Percentiles rank a stretch among this genome's conserved stretches.
These are phyloP conservation scores for Engystomops pustulosus DNA, from an alignment of 2,113 vertebrate species.

Conservation along the genomic window DNA sequence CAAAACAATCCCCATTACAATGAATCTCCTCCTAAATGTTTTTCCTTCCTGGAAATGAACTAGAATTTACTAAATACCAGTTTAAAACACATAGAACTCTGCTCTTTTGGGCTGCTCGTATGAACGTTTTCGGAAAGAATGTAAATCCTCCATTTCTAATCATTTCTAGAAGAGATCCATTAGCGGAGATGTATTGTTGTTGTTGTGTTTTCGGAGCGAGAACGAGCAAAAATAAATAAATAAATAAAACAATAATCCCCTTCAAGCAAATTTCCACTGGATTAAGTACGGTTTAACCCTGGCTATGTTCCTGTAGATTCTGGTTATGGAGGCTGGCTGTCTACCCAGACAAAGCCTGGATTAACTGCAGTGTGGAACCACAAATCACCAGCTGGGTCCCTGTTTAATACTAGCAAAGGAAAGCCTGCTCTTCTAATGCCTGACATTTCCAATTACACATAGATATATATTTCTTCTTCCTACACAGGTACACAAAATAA, in stretches of 20 bases:
- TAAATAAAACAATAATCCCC: conserved; percentile 55
- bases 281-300: conserved; percentile 58
- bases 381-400: conserved; percentile 59
- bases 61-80: no score
- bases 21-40: no score
- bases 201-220: conserved; percentile 12
- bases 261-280: conserved; percentile 59
- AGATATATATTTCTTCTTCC: conserved; percentile 45
- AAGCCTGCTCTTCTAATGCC: conserved; percentile 56
- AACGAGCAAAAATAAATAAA: conserved; percentile 28
- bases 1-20: no score
- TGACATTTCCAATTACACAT: conserved; percentile 57
- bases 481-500: conserved; percentile 48
- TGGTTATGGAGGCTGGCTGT: conserved; percentile 57
- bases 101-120: no score
- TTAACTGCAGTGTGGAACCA: conserved; percentile 56
- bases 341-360: conserved; percentile 60
- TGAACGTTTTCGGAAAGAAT: no score
- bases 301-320: conserved; percentile 53
- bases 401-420: conserved; percentile 57
- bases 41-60: no score
- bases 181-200: conserved; percentile 15
- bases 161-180: neutral
- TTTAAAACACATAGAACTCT: no score
- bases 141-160: no score